Evolutionary conservation across 2,888 invertebrate species (phyloP), one percentile per base, ranked within the genome.

Genomic region (Cybosia mesomella): DNA sequence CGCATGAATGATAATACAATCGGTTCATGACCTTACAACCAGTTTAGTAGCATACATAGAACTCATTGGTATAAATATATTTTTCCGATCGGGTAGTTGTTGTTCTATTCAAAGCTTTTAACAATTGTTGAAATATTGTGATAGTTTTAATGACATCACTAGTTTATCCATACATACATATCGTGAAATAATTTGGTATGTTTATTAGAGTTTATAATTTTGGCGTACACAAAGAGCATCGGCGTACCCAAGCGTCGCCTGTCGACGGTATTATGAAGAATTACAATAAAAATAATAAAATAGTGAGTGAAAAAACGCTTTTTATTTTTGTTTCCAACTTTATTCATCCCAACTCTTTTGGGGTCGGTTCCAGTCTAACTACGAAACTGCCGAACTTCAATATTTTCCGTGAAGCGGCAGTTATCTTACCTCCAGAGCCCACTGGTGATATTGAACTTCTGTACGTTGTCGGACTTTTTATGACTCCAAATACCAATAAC

Each of bases 281-380:
- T 92, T 92, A 94, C 93, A 94, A 94, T 94, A 94, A 95, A 94
- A 94, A 93, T 90, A 85, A 92, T 92, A 93, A 94, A 94, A 94
- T 94, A 94, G 94, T 88, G 89, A 93, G 86, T 89, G 88, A 81
- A 87, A 81, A 79, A 72, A 69, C 75, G 76, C 70, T 67, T 86
- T 82, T 86, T 80, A 77, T 85, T 81, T 78, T 68, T 65, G 36
- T 54, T 53, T 49, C 34, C n/a, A 36, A n/a, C 64, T 2, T 15
- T 11, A 24, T 58, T n/a, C 11, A 11, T 18, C 21, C 5, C 15
- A 15, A 10, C 15, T 39, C 15, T 2, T 13, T 15, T 15, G 4
- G 15, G 15, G 15, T 39, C 15, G 39, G n/a, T n/a, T n/a, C n/a
- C n/a, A n/a, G n/a, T n/a, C n/a, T n/a, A n/a, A n/a, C n/a, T n/a